Evolutionary conservation across 30 jellyfish, hydroid and myxozoan genomes (phyloP), one percentile per base, ranked within the genome.

Genomic region (Aurelia aurita complex sp. Pacific): DNA sequence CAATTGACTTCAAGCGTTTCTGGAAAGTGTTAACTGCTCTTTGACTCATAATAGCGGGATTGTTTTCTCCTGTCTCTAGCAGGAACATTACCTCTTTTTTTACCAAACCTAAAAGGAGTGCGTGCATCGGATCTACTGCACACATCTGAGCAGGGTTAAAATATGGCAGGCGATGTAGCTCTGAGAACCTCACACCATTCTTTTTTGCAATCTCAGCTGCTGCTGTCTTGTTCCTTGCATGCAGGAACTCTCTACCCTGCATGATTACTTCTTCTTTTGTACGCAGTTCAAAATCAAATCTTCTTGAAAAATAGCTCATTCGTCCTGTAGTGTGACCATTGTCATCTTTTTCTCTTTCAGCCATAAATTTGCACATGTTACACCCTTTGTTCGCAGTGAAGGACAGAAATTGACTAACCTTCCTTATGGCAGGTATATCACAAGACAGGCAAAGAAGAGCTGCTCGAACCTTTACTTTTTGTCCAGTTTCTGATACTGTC

Each of bases 281-380:
- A 35, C 82, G 13, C 68, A 13, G 50, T 6, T 16, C 15, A n/a
- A 72, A 72, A 16, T n/a, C 5, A 50, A 72, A 72, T 11, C 12
- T 43, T 10, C 53, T 40, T 9, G 82, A 9, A 5, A 72, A 50
- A 72, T 72, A 72, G 67, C 82, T 72, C 82, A 72, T 72, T 72
- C 46, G 38, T 23, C 29, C 29, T 23, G 29, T 23, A 23, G 29
- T 23, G 29, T 23, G 29, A 32, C 67, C 67, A 72, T 16, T 35
- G 12, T 66, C 82, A 10, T 36, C 68, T 7, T 72, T 16, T 72
- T 65, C 75, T 16, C 68, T 17, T 72, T 72, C 82, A 13, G 82
- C 82, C 67, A 35, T 66, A 50, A 36, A 50, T 9, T 36, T 8
- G 67, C 82, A 72, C 82, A 72, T 72, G 53, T 43, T 72, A 36